Conservation (phyloP, 1,140 invertebrate genomes). For the Orussus abietinus region DNA sequence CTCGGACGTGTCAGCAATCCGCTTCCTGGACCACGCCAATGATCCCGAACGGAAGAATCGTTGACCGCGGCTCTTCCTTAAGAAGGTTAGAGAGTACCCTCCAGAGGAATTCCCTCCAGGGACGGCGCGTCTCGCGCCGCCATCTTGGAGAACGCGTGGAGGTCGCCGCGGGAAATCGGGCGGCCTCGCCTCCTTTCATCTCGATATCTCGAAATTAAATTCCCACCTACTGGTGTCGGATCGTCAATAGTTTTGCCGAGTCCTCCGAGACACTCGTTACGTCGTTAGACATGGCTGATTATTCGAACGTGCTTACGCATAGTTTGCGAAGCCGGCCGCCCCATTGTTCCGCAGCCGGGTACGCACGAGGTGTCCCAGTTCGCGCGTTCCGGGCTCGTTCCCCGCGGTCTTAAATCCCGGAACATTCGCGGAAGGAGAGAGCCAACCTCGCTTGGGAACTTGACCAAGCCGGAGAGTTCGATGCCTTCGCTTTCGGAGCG, state of each 20-base stretch:
- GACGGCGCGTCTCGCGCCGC: no score
- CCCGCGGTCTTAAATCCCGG: constrained; percentile 5
- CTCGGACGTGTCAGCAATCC: background rate
- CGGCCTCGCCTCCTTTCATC: background rate
- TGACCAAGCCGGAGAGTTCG: no score
- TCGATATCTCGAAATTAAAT: no score
- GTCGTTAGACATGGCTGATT: constrained; percentile 28
- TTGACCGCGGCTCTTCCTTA: no score
- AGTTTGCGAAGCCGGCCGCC: constrained; percentile 12
- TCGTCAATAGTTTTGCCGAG: background rate
- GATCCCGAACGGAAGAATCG: background rate
- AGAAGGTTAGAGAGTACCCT: no score
- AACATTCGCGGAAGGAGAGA: constrained; percentile 16
- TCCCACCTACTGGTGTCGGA: no score
- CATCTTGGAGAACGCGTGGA: background rate
- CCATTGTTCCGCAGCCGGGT: constrained; percentile 17
- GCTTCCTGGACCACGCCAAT: background rate
- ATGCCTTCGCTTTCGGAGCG: no score
- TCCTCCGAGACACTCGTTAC: constrained; percentile 14
- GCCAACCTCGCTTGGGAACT: constrained; percentile 3
- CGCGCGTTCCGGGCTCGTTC: constrained; percentile 1
- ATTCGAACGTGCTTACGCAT: constrained; percentile 32
- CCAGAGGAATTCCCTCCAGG: no score
- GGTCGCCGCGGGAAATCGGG: constrained; percentile 7
- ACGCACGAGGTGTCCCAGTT: constrained; percentile 9